A percentile compares a stretch with the other conserved stretches of the same genome.
Conservation (phyloP, 2,113 vertebrate species). For the Malaclemys terrapin region DNA sequence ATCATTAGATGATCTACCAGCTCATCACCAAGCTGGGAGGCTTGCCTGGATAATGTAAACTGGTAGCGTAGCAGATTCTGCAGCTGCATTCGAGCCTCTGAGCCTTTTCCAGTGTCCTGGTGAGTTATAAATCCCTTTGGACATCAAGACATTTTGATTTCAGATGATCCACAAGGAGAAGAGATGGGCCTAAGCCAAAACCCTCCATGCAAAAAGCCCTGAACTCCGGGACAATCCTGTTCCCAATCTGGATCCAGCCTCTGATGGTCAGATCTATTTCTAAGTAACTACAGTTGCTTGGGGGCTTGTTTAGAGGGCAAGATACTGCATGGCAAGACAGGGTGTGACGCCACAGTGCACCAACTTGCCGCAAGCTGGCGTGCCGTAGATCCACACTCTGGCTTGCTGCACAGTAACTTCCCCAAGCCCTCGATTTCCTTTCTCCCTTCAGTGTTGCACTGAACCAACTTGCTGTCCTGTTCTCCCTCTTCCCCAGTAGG, state of each 20-base stretch:
- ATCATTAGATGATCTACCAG: fast-evolving
- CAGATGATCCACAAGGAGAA: background rate
- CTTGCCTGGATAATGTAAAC: background rate
- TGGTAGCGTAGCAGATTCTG: background rate
- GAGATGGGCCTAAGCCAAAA: background rate
- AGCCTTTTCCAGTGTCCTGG: background rate
- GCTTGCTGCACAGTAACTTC: background rate
- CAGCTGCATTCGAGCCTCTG: fast-evolving
- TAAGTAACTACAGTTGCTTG: background rate
- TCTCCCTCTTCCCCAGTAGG: background rate
- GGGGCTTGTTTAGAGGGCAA: background rate
- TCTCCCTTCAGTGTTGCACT: background rate
- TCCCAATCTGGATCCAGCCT: background rate
- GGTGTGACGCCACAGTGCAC: background rate
- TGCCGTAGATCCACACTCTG: background rate
- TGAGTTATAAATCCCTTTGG: background rate
- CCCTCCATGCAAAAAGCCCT: too few relatives aligned
- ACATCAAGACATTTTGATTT: background rate
- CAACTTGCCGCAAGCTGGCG: too few relatives aligned
- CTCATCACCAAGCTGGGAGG: background rate
- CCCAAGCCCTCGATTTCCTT: background rate
- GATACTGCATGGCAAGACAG: background rate
- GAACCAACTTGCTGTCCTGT: background rate
- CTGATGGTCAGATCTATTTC: background rate
- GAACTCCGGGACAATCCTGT: background rate